Evolutionary conservation across 2,888 invertebrate species (phyloP), one percentile per base, ranked within the genome.

Genomic region (Drosophila histrio): DNA sequence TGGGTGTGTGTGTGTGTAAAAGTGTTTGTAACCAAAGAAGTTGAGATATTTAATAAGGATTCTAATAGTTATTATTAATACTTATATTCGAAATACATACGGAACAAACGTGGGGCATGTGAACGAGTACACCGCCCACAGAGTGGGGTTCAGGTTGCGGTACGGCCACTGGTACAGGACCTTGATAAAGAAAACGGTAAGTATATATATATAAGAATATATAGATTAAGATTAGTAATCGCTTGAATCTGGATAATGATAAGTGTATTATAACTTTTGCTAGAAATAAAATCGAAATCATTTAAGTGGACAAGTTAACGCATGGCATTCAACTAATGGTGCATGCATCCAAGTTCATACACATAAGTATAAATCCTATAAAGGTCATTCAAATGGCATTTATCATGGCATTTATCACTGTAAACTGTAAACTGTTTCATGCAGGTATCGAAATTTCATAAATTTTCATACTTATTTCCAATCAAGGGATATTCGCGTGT

Each of bases 41-140:
- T 49, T 69, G 77, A 73, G 46, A 72, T 53, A 60, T 60, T 50
- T n/a, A 28, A 24, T 39, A 57, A 57, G 50, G 50, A 41, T 50
- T 38, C 34, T 17, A 57, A 57, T 64, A 60, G 28, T 64, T 70
- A 66, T 58, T 34, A 56, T 13, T 5, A 11, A 34, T 62, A 67
- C 53, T 53, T 54, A 22, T 34, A 28, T 26, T 66, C 60, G 36
- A 64, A 82, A 87, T 90, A 91, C 92, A 91, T 91, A 92, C 94
- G 92, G 93, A 94, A 94, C 95, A 93, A 93, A 97, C 97, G 94
- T 97, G 97, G 78, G 97, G 97, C 97, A 97, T 97, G 91, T 97
- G 96, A 79, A 96, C 97, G 88, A 97, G 94, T 72, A 97, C 96
- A 57, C 96, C 97, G 74, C 97, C 96, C 61, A 97, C 95, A 24